phyloP scores from a whole-genome alignment of 1,140 invertebrate genomes.

The Heliconius hewitsoni region DNA sequence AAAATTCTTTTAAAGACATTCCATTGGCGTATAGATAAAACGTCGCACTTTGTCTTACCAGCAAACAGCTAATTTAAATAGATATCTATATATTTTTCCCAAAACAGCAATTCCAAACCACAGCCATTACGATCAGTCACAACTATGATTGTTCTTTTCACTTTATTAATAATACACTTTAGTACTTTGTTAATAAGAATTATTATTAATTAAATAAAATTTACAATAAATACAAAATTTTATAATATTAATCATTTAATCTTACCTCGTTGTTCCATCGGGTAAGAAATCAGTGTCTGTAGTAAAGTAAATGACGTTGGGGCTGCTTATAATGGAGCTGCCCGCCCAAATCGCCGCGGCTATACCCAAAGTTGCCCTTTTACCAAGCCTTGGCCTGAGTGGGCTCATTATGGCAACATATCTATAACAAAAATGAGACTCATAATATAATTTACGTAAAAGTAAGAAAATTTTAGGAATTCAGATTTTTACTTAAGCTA shows the following conservation, averaged over 20 bases:
- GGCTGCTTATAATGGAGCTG: conserved; percentile 88
- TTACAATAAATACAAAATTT: background rate
- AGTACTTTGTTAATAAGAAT: too few species aligned
- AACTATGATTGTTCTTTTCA: background rate
- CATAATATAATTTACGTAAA: background rate
- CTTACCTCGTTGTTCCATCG: conserved; percentile 83
- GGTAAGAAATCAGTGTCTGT: conserved; percentile 82
- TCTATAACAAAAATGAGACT: conserved; percentile 78
- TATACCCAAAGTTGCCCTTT: conserved; percentile 89
- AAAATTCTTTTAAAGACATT: too few species aligned
- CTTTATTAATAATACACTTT: too few species aligned
- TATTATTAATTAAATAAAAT: background rate
- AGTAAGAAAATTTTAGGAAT: background rate
- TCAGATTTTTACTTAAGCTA: too few species aligned
- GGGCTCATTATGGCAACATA: conserved; percentile 97
- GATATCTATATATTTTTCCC: too few species aligned
- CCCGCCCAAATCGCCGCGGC: conserved; percentile 90
- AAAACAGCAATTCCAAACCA: too few species aligned
- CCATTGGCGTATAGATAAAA: too few species aligned
- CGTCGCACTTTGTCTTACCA: too few species aligned
- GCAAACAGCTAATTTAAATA: background rate
- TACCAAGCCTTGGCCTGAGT: conserved; percentile 91
- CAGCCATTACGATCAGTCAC: background rate
- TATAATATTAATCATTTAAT: background rate
- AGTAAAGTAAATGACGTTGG: conserved; percentile 91